Percentiles rank a stretch among this genome's conserved stretches.
Evolutionary conservation across 2,888 invertebrate species (phyloP).

Genomic region (Colletes collaris): DNA sequence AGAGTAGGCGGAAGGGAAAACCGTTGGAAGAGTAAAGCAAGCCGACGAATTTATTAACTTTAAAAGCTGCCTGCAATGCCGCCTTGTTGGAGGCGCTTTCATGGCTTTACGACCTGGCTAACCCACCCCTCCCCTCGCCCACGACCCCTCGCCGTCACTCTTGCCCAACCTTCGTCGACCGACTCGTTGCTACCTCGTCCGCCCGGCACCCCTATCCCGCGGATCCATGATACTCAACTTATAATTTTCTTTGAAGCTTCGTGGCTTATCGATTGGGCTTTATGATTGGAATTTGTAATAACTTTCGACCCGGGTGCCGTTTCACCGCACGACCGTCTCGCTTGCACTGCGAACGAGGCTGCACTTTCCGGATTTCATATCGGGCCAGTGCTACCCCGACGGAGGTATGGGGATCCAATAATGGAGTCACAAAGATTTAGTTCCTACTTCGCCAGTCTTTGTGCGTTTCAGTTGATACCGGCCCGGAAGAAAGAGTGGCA

Average conservation of each 20-base stretch:
- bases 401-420: conserved; percentile 64
- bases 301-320: conserved; percentile 71
- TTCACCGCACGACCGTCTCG: conserved; percentile 58
- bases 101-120: conserved; percentile 67
- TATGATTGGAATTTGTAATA: conserved; percentile 76
- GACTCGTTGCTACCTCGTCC: conserved; percentile 43
- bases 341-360: conserved; percentile 28
- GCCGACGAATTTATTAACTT: conserved; percentile 80
- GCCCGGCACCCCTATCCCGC: conserved; percentile 26
- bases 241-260: conserved; percentile 78
- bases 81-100: conserved; percentile 72
- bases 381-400: conserved; percentile 41
- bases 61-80: conserved; percentile 76
- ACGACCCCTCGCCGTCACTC: conserved; percentile 6
- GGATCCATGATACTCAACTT: conserved; percentile 71
- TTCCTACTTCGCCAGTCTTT: conserved; percentile 52
- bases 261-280: conserved; percentile 73
- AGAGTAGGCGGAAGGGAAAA: conserved; percentile 55
- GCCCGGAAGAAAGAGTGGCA: conserved; percentile 49
- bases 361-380: conserved; percentile 68
- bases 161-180: conserved; percentile 17
- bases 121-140: conserved; percentile 27
- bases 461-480: conserved; percentile 48
- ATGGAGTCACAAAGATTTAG: conserved; percentile 71
- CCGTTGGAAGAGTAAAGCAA: conserved; percentile 62